Evolutionary conservation across 53 echinoderm and acorn worm genomes (phyloP).

Genomic region (Arbacia lixula): DNA sequence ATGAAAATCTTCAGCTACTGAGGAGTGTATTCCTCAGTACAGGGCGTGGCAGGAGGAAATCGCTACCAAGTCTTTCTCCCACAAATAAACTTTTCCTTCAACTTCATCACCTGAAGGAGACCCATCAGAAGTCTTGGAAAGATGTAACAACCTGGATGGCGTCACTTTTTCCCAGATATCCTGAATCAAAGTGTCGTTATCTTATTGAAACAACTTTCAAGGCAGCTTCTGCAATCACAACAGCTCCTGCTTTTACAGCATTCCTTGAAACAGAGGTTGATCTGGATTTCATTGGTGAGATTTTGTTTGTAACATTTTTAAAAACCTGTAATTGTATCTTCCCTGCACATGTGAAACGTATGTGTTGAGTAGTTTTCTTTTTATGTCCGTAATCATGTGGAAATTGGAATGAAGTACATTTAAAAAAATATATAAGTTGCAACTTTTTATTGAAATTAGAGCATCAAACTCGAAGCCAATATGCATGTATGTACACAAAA

Average conservation of each 20-base stretch:
- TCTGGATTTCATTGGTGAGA: conserved; percentile 6
- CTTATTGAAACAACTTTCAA: not conserved
- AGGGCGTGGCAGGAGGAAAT: not conserved
- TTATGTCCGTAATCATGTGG: no score
- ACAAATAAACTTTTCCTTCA: not conserved
- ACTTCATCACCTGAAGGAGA: not conserved
- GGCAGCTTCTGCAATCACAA: not conserved
- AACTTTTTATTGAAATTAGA: no score
- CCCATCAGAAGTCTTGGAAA: not conserved
- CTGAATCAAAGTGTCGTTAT: not conserved
- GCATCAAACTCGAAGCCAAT: no score
- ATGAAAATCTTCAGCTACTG: not conserved
- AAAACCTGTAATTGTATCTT: not conserved
- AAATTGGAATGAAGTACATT: no score
- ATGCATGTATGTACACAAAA: no score
- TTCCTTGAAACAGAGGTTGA: not conserved
- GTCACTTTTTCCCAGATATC: not conserved
- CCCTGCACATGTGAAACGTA: no score
- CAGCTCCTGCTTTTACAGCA: not conserved
- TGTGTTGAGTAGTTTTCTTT: no score
- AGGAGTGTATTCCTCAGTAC: not conserved
- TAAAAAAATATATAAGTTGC: no score
- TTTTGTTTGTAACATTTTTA: not conserved
- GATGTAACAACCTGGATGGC: not conserved
- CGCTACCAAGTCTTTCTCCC: not conserved